Conservation (phyloP, 2,113 vertebrate genomes). For the human (Homo sapiens) region GRCh38 chr7:6178501-6179000, state of each 20-base stretch:
- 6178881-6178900: neutral
- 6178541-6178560: neutral
- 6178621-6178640: neutral
- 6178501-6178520: neutral
- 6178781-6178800: neutral
- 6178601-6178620: neutral
- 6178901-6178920: neutral
- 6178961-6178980: neutral
- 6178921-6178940: neutral
- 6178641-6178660: no score
- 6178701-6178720: neutral
- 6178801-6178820: neutral
- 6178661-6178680: neutral
- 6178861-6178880: neutral
- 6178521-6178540: neutral
- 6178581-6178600: neutral
- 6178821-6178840: neutral
- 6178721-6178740: neutral
- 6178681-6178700: rapidly evolving
- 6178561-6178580: neutral
- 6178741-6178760: neutral
- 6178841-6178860: neutral
- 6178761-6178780: neutral
- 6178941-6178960: neutral
- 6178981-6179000: neutral